Evolutionary conservation across 2,113 vertebrate species (phyloP), one percentile per base, ranked within the genome.

Genomic region (Pao palembangensis): DNA sequence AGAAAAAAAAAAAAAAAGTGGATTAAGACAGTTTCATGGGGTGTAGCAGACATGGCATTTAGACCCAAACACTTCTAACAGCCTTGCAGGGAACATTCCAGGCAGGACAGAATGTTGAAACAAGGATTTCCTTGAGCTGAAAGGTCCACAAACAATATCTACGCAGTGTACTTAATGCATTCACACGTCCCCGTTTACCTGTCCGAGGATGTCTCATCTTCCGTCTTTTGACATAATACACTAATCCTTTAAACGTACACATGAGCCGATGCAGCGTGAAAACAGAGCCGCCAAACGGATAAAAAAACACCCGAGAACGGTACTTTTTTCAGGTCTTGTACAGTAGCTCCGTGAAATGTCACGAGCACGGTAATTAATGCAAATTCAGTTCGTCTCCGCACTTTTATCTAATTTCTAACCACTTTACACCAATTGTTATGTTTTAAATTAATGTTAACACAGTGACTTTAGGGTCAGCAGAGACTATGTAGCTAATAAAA

Each of bases 21-120:
- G 85, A 87, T 87, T 85, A 85, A 85, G 89, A 88, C 88, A 90
- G 89, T 85, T 92, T 92, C 88, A 92, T 89, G 88, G 87, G 80
- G 90, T 90, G 90, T 89, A 90, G 83, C 86, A 87, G 90, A 91
- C 88, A 86, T 85, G 83, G 74, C 88, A 85, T 85, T 87, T 85
- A 82, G 79, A 87, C 75, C 67, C 69, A 78, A 87, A 84, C 83
- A 84, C 80, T 88, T 89, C 71, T 81, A 88, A 85, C 67, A 84
- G 78, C 72, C 81, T 83, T 43, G 20, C 82, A 85, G 82, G 84
- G 84, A 82, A 83, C 85, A 88, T 88, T 89, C 87, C 86, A 80
- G 69, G 53, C 74, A 58, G 82, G 84, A 80, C 83, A 75, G 55
- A 83, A 77, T 82, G 84, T 87, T 83, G 86, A 88, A 85, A 85